Base-by-base conservation (phyloP, 2,113 vertebrate species). In the Gambusia holbrooki region DNA sequence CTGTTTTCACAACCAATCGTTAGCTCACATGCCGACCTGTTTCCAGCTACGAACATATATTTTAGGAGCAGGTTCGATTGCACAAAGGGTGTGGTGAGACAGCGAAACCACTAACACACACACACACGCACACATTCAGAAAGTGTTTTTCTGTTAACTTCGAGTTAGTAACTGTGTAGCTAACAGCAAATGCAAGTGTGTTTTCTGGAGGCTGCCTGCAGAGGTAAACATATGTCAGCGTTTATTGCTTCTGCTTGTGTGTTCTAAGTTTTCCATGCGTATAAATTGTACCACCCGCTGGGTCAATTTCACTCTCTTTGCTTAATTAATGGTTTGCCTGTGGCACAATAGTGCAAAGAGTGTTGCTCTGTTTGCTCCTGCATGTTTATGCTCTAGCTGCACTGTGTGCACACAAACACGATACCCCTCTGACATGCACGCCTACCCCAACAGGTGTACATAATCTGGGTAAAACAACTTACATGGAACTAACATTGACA, bases 311-410 rank as follows among this genome's bases (percentile, higher is more conserved):
- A 83, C 68, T 88, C 74, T 81, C 86, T 93, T 90, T 90, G 83
- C 84, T 91, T 92, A 92, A 92, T 93, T 89, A 93, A 93, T 86
- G 89, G 85, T 90, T 86, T 84, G 87, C 87, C 87, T 91, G 69
- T 88, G 86, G 90, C 88, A 76, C 80, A 66, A 61, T 83, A 89
- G 90, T 87, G 81, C 79, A 72, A 82, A 77, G 83, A 83, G 88
- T 86, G 76, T 76, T n/a, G 28, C 76, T 87, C 89, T 85, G 83
- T 88, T 86, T 90, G 76, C 79, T 86, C 82, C 85, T 73, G 86
- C 79, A 80, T 88, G 79, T 89, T 83, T 27, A 9, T 69, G 35
- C 80, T 67, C 71, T 69, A 27, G 79, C 81, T 77, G 67, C 80
- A 35, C 73, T 42, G 83, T 77, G 71, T 69, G 62, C 76, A 81